Percentiles rank a stretch among this genome's conserved stretches.
These are phyloP conservation scores for Orthonyx spaldingii DNA, from an alignment of 2,113 vertebrate genomes.

Conservation along the genomic window DNA sequence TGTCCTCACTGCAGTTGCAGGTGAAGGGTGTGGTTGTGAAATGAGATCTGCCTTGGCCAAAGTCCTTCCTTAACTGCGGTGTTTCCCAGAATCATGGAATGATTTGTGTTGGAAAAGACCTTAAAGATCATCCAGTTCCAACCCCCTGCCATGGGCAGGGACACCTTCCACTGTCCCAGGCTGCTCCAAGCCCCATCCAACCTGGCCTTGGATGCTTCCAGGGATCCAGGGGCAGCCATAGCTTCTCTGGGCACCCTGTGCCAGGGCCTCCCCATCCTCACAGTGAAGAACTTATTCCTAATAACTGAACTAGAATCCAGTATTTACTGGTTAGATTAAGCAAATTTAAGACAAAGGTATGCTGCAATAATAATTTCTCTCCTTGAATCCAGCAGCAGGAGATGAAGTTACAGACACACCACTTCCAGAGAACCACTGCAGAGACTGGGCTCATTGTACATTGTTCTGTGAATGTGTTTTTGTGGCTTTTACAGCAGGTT, in stretches of 20 bases:
- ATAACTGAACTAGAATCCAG: not conserved
- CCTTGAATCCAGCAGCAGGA: not conserved
- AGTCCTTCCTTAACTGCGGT: not conserved
- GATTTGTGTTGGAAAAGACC: not conserved
- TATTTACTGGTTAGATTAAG: not conserved
- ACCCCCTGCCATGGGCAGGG: not conserved
- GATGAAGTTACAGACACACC: not conserved
- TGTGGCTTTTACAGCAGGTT: not conserved
- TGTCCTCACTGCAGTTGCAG: not conserved
- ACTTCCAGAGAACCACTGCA: not conserved
- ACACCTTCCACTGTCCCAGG: not conserved
- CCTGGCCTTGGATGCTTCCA: not conserved
- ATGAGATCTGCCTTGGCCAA: not conserved
- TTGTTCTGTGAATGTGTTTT: not conserved
- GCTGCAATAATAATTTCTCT: not conserved
- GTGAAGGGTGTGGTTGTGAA: not conserved
- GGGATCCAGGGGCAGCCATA: not conserved
- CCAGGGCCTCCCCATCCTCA: not conserved
- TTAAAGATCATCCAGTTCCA: not conserved
- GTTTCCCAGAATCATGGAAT: not conserved
- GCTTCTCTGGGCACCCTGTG: not conserved
- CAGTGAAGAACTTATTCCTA: not conserved
- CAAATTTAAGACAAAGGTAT: not conserved
- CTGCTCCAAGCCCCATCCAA: fast-evolving
- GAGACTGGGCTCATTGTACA: not conserved